These are phyloP conservation scores for Bostrychus sinensis DNA, from an alignment of 2,113 vertebrate species.

Conservation along the genomic window DNA sequence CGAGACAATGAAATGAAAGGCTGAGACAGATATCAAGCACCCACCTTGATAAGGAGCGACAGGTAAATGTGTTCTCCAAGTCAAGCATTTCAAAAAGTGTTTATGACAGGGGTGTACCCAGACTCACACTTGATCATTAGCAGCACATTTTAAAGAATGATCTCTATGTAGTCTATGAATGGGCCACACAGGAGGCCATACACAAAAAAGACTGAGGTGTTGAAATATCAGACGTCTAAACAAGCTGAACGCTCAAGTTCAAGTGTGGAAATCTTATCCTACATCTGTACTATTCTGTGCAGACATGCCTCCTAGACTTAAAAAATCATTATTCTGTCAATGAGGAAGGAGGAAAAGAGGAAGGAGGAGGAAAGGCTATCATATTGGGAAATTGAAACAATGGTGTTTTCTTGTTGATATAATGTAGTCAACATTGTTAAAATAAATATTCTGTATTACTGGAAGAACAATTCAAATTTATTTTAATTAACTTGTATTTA, in stretches of 20 bases:
- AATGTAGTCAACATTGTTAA: no score
- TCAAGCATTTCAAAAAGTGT: slow-evolving; percentile 14
- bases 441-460: no score
- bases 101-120: slow-evolving; percentile 11
- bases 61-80: slow-evolving; percentile 20
- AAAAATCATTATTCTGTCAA: neutral
- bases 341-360: slow-evolving; percentile 3
- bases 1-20: slow-evolving; percentile 3
- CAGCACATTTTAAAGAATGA: slow-evolving; percentile 31
- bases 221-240: neutral
- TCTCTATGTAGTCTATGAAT: slow-evolving; percentile 17
- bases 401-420: neutral
- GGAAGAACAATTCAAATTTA: no score
- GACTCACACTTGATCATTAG: neutral
- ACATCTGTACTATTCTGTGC: neutral
- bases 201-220: no score
- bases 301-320: neutral
- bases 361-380: neutral
- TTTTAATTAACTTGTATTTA: no score
- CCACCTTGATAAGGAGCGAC: slow-evolving; percentile 37
- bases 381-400: no score
- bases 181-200: neutral
- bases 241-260: slow-evolving; percentile 6
- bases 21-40: slow-evolving; percentile 18
- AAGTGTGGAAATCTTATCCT: slow-evolving; percentile 2